Conservation (phyloP, 2,113 vertebrate species). For the Larimichthys crocea region DNA sequence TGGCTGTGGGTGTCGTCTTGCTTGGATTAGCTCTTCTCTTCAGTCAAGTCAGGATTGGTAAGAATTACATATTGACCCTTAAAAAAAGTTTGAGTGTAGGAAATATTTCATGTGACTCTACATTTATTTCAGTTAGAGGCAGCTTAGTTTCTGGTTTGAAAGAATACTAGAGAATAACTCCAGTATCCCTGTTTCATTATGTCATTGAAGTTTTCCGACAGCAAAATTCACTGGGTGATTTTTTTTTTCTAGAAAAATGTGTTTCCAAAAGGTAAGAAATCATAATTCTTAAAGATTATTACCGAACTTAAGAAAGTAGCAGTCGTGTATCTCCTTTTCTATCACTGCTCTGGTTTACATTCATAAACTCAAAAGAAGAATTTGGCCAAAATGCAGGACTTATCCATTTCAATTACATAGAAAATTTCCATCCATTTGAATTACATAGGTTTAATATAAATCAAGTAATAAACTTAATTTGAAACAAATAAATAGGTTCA, state of each 20-base stretch:
- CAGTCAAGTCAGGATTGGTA: background rate
- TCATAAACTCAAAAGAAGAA: too few relatives aligned
- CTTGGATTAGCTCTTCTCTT: background rate
- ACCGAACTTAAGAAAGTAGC: too few relatives aligned
- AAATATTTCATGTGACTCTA: background rate
- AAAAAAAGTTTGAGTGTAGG: background rate
- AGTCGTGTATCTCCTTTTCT: too few relatives aligned
- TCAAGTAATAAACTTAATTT: too few relatives aligned
- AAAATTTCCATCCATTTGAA: too few relatives aligned
- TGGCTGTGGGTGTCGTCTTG: background rate
- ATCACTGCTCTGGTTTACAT: too few relatives aligned
- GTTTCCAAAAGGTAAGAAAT: slow-evolving; percentile 9
- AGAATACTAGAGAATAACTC: background rate
- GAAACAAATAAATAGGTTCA: too few relatives aligned
- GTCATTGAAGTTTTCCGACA: background rate
- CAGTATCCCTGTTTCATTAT: background rate
- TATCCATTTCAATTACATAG: too few relatives aligned
- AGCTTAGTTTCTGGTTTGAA: background rate
- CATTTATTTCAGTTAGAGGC: background rate
- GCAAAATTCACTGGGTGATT: background rate
- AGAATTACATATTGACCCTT: background rate
- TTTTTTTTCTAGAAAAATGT: slow-evolving; percentile 7
- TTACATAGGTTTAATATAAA: too few relatives aligned
- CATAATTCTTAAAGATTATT: background rate
- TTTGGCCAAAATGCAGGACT: too few relatives aligned